Evolutionary conservation across 2,113 vertebrate genomes (phyloP), one percentile per base, ranked within the genome.

Genomic region (Corythornis cristatus): DNA sequence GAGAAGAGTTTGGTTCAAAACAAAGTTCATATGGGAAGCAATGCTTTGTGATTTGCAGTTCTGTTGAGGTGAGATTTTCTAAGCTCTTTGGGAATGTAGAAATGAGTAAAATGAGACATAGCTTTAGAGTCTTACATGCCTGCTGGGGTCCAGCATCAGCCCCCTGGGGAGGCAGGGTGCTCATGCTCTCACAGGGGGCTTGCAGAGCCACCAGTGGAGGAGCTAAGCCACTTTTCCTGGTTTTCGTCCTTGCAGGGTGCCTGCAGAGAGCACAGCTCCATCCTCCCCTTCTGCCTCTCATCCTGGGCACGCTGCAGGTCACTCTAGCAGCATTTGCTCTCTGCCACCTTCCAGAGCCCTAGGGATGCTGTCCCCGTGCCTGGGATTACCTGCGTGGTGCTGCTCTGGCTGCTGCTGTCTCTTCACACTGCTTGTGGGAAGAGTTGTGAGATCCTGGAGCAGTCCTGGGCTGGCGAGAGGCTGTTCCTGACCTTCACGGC

Each of bases 321-420:
- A 0, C 40, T 51, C 62, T 43, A 12, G 3, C 0, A 1, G 16
- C 1, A 0, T 75, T 72, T 54, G 37, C 12, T 82, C 40, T 51
- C 33, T 14, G 26, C 25, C 22, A 66, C 5, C 20, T 77, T 19
- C 13, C 58, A 31, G n/a, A 77, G 11, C 35, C 50, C 17, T 15
- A 26, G 60, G 54, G 45, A 20, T n/a, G 45, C 15, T 46, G 26
- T 54, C 4, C 11, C 11, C 8, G 15, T 35, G 28, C 35, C 31
- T 31, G 26, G 25, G 1, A 0, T 37, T 16, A 73, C 37, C 62
- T 33, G 51, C 5, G 15, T 16, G 6, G 14, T 21, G 37, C 54
- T 70, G 37, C 19, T 46, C 17, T 25, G 77, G 21, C 42, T 79
- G n/a, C 68, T 43, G 25, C 37, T 11, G 11, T 42, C 19, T 73